Evolutionary conservation across 2,113 vertebrate genomes (phyloP).

Genomic region (Hemiscyllium ocellatum): DNA sequence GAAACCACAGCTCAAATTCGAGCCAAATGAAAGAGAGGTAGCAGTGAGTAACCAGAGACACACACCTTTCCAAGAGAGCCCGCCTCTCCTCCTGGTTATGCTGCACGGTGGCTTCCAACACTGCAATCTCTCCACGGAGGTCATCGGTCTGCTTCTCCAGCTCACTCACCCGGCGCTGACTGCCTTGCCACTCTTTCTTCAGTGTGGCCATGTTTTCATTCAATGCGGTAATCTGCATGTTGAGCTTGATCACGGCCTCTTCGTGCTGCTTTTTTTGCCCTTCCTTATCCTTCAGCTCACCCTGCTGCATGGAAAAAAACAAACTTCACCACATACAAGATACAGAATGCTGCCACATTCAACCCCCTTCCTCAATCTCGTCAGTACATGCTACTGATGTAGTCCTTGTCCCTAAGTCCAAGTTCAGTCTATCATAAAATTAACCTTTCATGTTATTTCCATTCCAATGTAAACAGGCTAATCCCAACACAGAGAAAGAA

Average conservation of each 20-base stretch:
- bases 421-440: not conserved
- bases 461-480: not conserved
- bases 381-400: not conserved
- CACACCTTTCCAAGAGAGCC: conserved; percentile 82
- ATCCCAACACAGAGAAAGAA: not conserved
- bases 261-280: conserved; percentile 70
- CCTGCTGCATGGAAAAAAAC: conserved; percentile 50
- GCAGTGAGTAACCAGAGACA: not conserved
- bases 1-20: not conserved
- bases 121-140: conserved; percentile 88
- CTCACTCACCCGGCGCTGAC: conserved; percentile 77
- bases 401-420: not conserved
- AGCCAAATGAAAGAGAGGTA: not conserved
- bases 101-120: conserved; percentile 91
- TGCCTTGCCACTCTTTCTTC: conserved; percentile 91
- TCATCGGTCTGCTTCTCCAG: conserved; percentile 94
- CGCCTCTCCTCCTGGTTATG: conserved; percentile 95
- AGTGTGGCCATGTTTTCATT: conserved; percentile 91
- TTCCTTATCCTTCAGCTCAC: conserved; percentile 73
- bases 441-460: not conserved
- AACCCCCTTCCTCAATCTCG: not conserved
- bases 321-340: not conserved
- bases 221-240: conserved; percentile 79
- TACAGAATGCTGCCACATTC: not conserved
- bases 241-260: conserved; percentile 72